Percentiles rank a stretch among this genome's conserved stretches.
These are phyloP conservation scores for Alouatta caraya DNA, from an alignment of 2,797 vertebrate genomes.

Conservation along the genomic window DNA sequence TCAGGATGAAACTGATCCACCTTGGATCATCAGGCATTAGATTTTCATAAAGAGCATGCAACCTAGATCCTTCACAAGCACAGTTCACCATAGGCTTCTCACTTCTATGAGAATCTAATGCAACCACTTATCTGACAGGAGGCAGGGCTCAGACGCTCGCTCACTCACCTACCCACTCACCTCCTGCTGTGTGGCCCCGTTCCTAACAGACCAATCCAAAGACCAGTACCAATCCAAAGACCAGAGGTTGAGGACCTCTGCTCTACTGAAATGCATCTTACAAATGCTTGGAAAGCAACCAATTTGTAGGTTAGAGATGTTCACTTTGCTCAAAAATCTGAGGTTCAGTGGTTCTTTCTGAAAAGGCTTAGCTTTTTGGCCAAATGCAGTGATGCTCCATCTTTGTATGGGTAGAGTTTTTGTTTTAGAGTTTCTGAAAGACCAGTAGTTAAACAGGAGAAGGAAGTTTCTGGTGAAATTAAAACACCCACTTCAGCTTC, in stretches of 20 bases:
- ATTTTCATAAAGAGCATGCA: background rate
- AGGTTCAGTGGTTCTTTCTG: background rate
- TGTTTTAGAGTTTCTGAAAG: background rate
- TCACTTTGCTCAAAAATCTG: background rate
- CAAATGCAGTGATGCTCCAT: background rate
- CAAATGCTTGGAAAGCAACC: background rate
- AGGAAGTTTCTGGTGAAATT: background rate
- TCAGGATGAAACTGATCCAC: background rate
- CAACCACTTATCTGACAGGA: background rate
- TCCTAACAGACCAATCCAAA: background rate
- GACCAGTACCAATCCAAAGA: background rate
- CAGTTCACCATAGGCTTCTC: background rate
- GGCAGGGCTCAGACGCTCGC: background rate
- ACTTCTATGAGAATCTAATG: background rate
- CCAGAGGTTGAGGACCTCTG: background rate
- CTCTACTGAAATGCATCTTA: background rate
- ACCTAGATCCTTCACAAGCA: background rate
- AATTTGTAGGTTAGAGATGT: background rate
- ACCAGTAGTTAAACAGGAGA: background rate
- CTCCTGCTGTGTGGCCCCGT: background rate
- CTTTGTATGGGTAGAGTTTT: background rate
- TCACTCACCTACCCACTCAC: background rate
- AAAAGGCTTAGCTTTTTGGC: background rate
- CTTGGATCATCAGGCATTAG: background rate
- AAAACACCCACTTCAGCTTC: background rate